These are phyloP conservation scores for Drosophila simulans DNA, from an alignment of 1,140 invertebrate species.

Conservation along the genomic window DNA sequence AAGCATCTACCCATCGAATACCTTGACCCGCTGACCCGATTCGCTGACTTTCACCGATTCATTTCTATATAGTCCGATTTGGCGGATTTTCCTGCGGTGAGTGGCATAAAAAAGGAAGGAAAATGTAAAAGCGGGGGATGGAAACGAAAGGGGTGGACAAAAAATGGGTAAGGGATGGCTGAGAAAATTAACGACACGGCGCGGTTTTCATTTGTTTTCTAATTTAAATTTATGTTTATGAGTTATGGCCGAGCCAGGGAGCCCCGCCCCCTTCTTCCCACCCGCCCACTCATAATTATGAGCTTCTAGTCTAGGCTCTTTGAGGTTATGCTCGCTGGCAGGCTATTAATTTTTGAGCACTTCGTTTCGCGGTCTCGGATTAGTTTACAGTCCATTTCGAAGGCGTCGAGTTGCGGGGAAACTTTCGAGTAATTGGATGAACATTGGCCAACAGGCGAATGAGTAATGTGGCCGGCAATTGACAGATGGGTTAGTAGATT, in stretches of 20 bases:
- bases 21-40: constrained; percentile 29
- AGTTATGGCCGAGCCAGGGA: constrained; percentile 69
- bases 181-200: constrained; percentile 66
- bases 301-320: constrained; percentile 50
- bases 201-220: constrained; percentile 80
- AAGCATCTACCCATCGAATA: neutral
- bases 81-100: constrained; percentile 2
- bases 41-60: neutral
- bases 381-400: constrained; percentile 52
- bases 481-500: constrained; percentile 27
- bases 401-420: neutral
- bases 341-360: constrained; percentile 77
- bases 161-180: constrained; percentile 25
- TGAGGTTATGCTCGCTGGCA: constrained; percentile 35
- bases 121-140: constrained; percentile 1
- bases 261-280: neutral
- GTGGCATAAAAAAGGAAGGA: neutral
- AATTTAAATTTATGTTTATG: constrained; percentile 83
- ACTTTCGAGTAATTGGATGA: constrained; percentile 37
- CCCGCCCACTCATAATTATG: constrained; percentile 59
- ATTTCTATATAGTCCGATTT: constrained; percentile 18
- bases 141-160: constrained; percentile 9
- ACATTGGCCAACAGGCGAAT: constrained; percentile 16
- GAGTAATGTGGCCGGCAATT: constrained; percentile 35
- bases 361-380: constrained; percentile 65